Base-by-base conservation (phyloP, 2,888 invertebrate species). In the Yponomeuta cagnagella region DNA sequence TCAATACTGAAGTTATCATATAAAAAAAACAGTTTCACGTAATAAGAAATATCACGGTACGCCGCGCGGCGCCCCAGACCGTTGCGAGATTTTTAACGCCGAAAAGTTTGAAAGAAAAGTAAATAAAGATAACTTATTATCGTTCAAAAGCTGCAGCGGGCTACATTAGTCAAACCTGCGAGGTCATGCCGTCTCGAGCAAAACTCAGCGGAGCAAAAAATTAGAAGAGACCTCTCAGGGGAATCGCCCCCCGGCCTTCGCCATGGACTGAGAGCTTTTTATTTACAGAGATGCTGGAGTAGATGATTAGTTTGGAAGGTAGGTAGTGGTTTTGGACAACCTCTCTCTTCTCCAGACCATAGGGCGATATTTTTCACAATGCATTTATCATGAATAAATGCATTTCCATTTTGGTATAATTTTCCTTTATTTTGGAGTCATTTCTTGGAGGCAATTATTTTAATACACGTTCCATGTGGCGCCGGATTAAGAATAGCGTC, bases 151-250 rank as follows among this genome's bases (percentile, higher is more conserved):
- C 52, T 58, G 12, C 52, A 58, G 52, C 52, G 52, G 15, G 52
- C 52, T 15, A 58, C 52, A 58, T 58, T 58, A 58, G 52, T 58
- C 52, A 58, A 58, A 58, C 15, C 52, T 58, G 52, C 52, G 52
- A 58, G 10, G 33, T 70, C 48, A 63, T 33, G 31, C 63, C 31
- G 43, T 63, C 64, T 64, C 31, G 70, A 73, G 73, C 74, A 74
- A 78, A 77, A 80, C 73, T 85, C 87, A 84, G 74, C 80, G 81
- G 78, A 84, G 89, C 89, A 87, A 89, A 88, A 90, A 91, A 91
- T 90, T 91, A 85, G 86, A 89, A 86, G 76, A 79, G 74, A 79
- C 74, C 76, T 74, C 78, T 77, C 77, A 72, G 43, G 73, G 76
- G 76, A 75, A 68, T 70, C 71, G 63, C 73, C 72, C 70, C 69